Evolutionary conservation across 2,888 invertebrate species (phyloP).

Genomic region (Tenthredo distinguenda): DNA sequence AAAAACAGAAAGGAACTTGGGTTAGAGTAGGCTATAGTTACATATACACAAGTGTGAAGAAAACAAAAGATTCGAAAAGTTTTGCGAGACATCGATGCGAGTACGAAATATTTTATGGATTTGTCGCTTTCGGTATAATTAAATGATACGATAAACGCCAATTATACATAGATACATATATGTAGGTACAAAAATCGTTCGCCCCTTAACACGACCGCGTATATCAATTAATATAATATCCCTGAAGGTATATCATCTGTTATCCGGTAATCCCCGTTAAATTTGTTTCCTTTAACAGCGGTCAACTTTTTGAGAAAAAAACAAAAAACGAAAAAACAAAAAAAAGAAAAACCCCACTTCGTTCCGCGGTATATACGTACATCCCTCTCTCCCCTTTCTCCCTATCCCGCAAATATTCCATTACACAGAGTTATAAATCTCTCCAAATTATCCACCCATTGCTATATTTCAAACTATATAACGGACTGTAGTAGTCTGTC

Average conservation of each 20-base stretch:
- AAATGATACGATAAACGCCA: background rate
- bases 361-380: background rate
- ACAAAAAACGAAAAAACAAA: background rate
- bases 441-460: conserved; percentile 37
- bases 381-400: background rate
- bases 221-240: conserved; percentile 15
- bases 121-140: no score
- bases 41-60: no score
- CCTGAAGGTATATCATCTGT: conserved; percentile 23
- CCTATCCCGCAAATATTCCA: conserved; percentile 38
- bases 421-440: conserved; percentile 38
- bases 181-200: background rate
- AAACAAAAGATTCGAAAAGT: no score
- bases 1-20: background rate
- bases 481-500: background rate
- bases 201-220: background rate
- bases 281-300: conserved; percentile 7
- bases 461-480: conserved; percentile 39
- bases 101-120: no score
- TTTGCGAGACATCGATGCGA: no score
- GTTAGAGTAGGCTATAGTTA: background rate
- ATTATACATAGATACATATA: background rate
- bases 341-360: background rate
- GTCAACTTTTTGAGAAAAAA: background rate
- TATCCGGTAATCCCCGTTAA: conserved; percentile 15